These are phyloP conservation scores for Branchellion lobata DNA, from an alignment of 2,888 invertebrate genomes.

Conservation along the genomic window DNA sequence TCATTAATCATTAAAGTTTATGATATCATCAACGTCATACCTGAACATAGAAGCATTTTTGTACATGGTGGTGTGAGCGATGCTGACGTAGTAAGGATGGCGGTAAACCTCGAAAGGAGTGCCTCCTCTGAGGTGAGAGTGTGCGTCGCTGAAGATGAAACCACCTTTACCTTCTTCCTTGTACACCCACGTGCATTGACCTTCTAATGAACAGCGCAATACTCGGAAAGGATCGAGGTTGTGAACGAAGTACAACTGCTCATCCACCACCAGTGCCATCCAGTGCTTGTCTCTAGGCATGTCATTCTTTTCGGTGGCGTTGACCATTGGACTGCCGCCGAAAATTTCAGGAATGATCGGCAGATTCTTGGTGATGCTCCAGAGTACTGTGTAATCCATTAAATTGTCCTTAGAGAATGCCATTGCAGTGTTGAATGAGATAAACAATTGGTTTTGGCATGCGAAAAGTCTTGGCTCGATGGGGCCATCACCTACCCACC, in stretches of 20 bases:
- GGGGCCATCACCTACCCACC: constrained; percentile 54
- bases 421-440: constrained; percentile 54
- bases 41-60: constrained; percentile 44
- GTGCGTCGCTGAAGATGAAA: constrained; percentile 51
- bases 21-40: too few relatives aligned
- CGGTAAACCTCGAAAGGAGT: constrained; percentile 53
- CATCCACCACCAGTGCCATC: constrained; percentile 51
- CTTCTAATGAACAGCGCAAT: constrained; percentile 51
- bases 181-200: constrained; percentile 52
- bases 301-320: constrained; percentile 51
- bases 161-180: constrained; percentile 48
- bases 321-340: constrained; percentile 53
- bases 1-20: too few relatives aligned
- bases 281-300: constrained; percentile 55
- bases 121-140: constrained; percentile 53
- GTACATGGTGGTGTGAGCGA: constrained; percentile 54
- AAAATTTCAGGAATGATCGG: constrained; percentile 52
- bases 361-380: constrained; percentile 52
- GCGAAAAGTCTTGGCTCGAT: constrained; percentile 53
- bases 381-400: constrained; percentile 53
- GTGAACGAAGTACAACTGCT: constrained; percentile 53
- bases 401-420: constrained; percentile 47
- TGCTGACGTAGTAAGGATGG: constrained; percentile 53
- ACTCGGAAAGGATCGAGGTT: constrained; percentile 54
- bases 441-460: constrained; percentile 49